phyloP scores from a whole-genome alignment of 2,797 vertebrate genomes.

The Lepidocolaptes lacrymiger region DNA sequence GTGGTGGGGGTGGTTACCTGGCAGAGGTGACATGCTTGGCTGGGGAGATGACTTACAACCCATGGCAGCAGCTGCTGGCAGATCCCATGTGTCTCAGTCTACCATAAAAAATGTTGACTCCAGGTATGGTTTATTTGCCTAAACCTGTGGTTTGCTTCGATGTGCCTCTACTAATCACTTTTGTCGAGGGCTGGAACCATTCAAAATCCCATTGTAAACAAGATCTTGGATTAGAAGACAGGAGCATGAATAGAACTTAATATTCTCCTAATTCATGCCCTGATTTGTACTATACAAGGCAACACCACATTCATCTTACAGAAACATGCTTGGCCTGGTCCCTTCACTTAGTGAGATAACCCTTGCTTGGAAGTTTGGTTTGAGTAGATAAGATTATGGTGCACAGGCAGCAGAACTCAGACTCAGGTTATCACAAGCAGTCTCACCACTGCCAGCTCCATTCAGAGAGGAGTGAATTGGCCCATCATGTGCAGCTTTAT shows the following conservation, averaged over 20 bases:
- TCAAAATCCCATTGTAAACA: neutral
- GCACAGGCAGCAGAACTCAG: neutral
- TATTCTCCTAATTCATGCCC: neutral
- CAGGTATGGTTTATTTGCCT: neutral
- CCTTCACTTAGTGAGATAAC: neutral
- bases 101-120: neutral
- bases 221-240: neutral
- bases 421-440: neutral
- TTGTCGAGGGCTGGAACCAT: neutral
- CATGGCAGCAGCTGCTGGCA: neutral
- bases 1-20: neutral
- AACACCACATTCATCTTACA: rapidly evolving
- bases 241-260: neutral
- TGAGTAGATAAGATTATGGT: neutral
- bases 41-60: neutral
- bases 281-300: neutral
- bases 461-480: rapidly evolving
- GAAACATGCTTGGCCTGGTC: rapidly evolving
- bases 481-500: rapidly evolving
- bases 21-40: neutral
- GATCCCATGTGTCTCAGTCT: neutral
- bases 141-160: neutral
- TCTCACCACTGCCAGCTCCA: neutral
- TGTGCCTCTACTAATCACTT: neutral
- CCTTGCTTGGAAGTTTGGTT: neutral